Evolutionary conservation across 2,888 invertebrate species (phyloP).

Genomic region (Abrostola triplasia): DNA sequence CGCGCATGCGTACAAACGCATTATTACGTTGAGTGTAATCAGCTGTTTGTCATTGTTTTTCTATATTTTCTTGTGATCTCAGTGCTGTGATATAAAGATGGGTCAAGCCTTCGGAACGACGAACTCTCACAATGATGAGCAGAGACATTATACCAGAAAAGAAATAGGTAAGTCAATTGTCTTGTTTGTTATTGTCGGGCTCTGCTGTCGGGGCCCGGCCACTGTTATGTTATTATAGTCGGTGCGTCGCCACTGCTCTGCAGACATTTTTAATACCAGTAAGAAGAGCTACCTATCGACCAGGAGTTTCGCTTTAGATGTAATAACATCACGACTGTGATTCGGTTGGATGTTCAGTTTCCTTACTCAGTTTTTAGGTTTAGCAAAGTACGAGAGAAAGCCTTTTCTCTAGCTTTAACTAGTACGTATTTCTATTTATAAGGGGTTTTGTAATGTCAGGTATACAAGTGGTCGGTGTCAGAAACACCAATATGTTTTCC

Average conservation of each 20-base stretch:
- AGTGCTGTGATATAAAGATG: conserved; percentile 79
- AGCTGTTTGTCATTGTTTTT: conserved; percentile 70
- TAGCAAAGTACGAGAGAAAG: too few relatives aligned
- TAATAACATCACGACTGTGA: too few relatives aligned
- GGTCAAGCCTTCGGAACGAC: conserved; percentile 86
- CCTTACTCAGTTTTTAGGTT: too few relatives aligned
- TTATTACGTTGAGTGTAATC: conserved; percentile 63
- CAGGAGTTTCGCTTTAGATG: too few relatives aligned
- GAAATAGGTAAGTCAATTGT: conserved; percentile 78
- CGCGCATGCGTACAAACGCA: conserved; percentile 74
- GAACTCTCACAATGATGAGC: conserved; percentile 81
- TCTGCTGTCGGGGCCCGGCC: conserved; percentile 24
- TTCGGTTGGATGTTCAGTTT: too few relatives aligned
- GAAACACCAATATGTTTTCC: not conserved
- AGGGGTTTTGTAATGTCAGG: too few relatives aligned
- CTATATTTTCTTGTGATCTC: conserved; percentile 64
- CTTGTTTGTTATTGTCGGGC: conserved; percentile 52
- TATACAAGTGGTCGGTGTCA: too few relatives aligned
- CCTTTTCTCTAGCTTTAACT: too few relatives aligned
- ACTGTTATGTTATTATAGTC: conserved; percentile 20
- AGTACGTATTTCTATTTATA: too few relatives aligned
- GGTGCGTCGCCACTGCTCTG: conserved; percentile 5
- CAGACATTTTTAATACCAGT: conserved; percentile 4
- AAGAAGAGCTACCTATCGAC: not conserved
- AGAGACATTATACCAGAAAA: conserved; percentile 81